These are phyloP conservation scores for Melanerpes aurifrons DNA, from an alignment of 2,113 vertebrate genomes.

Conservation along the genomic window DNA sequence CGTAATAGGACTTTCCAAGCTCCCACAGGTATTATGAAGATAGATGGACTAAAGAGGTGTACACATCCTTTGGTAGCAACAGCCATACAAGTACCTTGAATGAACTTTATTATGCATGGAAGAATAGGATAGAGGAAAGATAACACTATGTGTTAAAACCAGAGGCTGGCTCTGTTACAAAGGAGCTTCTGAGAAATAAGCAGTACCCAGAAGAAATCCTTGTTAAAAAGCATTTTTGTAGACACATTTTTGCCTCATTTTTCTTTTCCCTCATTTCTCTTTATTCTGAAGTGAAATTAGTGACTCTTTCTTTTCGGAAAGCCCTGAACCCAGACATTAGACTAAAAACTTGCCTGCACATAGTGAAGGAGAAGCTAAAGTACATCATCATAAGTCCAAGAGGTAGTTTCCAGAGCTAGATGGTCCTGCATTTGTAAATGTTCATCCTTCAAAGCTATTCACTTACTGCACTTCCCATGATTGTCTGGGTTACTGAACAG, in stretches of 20 bases:
- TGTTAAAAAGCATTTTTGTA: not conserved
- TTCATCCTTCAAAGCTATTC: not conserved
- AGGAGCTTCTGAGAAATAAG: not conserved
- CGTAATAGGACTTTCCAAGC: slow-evolving; percentile 35
- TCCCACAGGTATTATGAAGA: slow-evolving; percentile 35
- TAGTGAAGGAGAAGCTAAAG: not conserved
- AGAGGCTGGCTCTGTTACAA: not conserved
- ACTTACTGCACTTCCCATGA: not conserved
- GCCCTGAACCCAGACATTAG: slow-evolving; percentile 17
- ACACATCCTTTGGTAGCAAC: not conserved
- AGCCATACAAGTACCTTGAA: not conserved
- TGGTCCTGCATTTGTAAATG: not conserved
- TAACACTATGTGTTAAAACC: not conserved
- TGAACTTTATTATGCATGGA: not conserved
- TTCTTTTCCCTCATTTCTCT: not conserved
- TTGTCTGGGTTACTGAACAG: not conserved
- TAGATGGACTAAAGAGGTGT: not conserved
- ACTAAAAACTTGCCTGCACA: not conserved
- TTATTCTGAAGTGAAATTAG: not conserved
- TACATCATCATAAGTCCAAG: not conserved
- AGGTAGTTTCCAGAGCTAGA: slow-evolving; percentile 31
- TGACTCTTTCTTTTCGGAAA: slow-evolving; percentile 18
- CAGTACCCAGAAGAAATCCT: not conserved
- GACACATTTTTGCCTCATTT: not conserved
- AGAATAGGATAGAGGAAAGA: not conserved